Evolutionary conservation across 2,888 invertebrate genomes (phyloP), one percentile per base, ranked within the genome.

Genomic region (Callyntrura sp.): DNA sequence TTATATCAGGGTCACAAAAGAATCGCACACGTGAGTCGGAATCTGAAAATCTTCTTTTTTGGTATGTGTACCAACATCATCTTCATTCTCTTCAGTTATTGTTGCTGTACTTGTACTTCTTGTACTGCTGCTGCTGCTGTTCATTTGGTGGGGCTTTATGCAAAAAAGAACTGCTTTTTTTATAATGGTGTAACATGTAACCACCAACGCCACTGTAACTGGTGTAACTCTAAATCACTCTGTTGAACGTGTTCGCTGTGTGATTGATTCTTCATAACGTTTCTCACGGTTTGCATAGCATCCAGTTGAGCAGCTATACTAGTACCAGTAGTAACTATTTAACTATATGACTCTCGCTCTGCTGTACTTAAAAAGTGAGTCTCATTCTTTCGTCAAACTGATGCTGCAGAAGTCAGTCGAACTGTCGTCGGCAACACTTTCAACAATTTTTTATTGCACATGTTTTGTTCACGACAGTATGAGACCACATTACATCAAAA

Each of bases 341-440:
- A 35, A 35, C 35, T 35, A 35, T 45, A 70, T 17, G 4, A 48
- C 23, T 20, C 35, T 35, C 48, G 25, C 51, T 76, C 14, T 25
- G 20, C 48, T 76, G 35, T 35, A 23, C 51, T 45, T 76, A 76
- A 23, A 23, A 23, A 45, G 45, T 35, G 4, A 20, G 48, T 43
- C 4, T 48, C 86, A 83, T 76, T 78, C 76, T 86, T 82, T 65
- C 82, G 70, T 73, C 51, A 70, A 70, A 25, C n/a, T 62, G 60
- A 57, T 73, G 78, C 6, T 65, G 51, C 35, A 8, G 20, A 57
- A 82, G 81, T 78, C 70, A 90, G 84, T 65, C 45, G 73, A 62
- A 60, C 68, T 60, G 81, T 73, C 73, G 90, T 82, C 90, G 90
- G 90, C 90, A 90, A 68, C 86, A 90, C 90, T 90, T 90, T 86